Evolutionary conservation across 2,113 vertebrate species (phyloP).

Genomic region (Corythaeola cristata): DNA sequence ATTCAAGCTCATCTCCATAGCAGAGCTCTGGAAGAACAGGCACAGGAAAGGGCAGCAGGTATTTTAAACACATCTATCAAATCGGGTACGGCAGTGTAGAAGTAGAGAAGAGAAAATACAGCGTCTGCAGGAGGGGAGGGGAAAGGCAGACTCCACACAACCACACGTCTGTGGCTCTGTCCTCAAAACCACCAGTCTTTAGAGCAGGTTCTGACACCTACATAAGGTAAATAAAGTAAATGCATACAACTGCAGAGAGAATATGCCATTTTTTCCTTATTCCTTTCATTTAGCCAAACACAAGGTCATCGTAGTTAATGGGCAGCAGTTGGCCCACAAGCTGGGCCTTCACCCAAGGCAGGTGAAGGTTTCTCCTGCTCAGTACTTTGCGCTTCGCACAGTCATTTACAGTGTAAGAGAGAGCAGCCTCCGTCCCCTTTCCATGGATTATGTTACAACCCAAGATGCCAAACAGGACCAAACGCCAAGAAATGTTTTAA

Average conservation of each 20-base stretch:
- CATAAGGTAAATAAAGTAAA: background rate
- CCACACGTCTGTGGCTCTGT: background rate
- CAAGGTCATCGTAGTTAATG: background rate
- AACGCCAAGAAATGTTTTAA: background rate
- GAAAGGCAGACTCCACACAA: background rate
- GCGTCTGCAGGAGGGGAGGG: background rate
- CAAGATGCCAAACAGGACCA: background rate
- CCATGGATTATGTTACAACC: background rate
- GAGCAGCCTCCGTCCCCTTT: background rate
- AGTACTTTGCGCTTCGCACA: background rate
- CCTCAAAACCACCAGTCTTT: background rate
- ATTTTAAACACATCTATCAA: conserved; percentile 8
- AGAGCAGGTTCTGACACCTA: background rate
- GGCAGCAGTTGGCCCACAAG: background rate
- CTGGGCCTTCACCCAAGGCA: background rate
- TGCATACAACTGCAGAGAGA: background rate
- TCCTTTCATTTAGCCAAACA: background rate
- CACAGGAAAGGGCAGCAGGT: background rate
- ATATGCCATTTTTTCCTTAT: background rate
- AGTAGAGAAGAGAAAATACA: background rate
- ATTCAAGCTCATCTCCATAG: background rate
- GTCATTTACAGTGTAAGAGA: background rate
- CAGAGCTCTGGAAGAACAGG: conserved; percentile 21
- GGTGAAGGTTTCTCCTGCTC: background rate
- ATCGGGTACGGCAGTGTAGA: background rate